These are phyloP conservation scores for Todiramphus saurophagus DNA, from an alignment of 2,113 vertebrate species.

Conservation along the genomic window DNA sequence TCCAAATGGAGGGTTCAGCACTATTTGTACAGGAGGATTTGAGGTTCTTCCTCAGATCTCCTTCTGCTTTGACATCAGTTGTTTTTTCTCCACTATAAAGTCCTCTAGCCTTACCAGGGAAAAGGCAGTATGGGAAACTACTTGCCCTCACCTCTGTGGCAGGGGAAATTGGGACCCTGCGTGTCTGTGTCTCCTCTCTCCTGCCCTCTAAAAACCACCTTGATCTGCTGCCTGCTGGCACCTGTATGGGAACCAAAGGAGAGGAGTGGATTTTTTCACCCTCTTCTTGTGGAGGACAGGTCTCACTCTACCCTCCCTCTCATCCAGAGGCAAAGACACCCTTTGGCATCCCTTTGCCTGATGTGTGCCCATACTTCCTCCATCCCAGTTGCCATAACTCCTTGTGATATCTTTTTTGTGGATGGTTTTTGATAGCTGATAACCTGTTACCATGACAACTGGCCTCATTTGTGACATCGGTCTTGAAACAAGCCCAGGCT, in stretches of 20 bases:
- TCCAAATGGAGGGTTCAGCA: neutral
- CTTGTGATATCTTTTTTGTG: neutral
- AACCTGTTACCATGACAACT: slow-evolving; percentile 48
- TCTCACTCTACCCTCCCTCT: neutral
- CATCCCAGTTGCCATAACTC: neutral
- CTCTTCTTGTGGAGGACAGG: neutral
- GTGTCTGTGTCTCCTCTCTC: neutral
- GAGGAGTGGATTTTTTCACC: neutral
- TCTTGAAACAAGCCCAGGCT: slow-evolving; percentile 27
- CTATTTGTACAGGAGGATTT: neutral
- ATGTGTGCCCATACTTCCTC: neutral
- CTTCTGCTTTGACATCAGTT: neutral
- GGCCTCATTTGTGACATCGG: neutral
- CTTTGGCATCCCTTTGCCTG: neutral
- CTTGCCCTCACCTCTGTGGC: neutral
- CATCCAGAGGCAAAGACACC: neutral
- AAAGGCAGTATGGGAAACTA: neutral
- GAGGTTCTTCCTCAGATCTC: neutral
- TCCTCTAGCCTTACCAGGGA: neutral
- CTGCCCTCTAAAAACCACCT: neutral
- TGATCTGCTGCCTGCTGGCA: neutral
- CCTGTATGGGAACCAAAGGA: neutral
- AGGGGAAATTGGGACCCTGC: neutral
- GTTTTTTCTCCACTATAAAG: neutral
- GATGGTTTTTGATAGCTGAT: slow-evolving; percentile 13